phyloP scores from a whole-genome alignment of 2,888 invertebrate species.

The Athrips mouffetella region DNA sequence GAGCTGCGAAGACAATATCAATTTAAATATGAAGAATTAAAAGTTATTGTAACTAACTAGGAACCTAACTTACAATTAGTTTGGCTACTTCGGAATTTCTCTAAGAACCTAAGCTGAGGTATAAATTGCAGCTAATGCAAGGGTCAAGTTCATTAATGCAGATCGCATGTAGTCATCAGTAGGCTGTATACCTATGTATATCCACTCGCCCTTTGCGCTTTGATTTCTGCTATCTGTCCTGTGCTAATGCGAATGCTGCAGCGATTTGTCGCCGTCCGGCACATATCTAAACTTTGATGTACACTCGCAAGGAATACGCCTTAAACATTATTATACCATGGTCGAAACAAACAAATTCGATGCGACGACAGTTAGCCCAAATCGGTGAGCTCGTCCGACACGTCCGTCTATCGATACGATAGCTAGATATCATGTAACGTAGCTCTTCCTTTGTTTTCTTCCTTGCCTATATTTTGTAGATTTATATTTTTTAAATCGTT shows the following conservation, averaged over 20 bases:
- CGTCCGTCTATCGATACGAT: too few species aligned
- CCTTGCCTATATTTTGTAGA: too few species aligned
- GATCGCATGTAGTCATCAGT: constrained; percentile 46
- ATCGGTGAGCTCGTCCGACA: too few species aligned
- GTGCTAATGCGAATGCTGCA: constrained; percentile 59
- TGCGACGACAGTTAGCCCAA: too few species aligned
- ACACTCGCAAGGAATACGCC: constrained; percentile 35
- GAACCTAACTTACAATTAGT: too few species aligned
- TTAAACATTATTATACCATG: too few species aligned
- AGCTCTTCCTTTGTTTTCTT: too few species aligned
- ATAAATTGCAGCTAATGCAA: constrained; percentile 34
- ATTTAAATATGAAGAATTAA: too few species aligned
- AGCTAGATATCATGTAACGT: too few species aligned
- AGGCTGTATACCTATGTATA: constrained; percentile 48
- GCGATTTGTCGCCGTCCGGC: constrained; percentile 69
- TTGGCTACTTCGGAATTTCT: background rate
- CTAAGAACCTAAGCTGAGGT: constrained; percentile 12
- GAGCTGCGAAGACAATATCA: too few species aligned
- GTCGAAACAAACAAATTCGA: too few species aligned
- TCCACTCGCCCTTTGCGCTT: constrained; percentile 50
- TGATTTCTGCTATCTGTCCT: constrained; percentile 56
- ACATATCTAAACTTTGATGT: constrained; percentile 62
- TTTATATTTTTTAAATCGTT: too few species aligned
- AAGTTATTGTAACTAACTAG: background rate
- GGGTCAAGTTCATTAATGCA: constrained; percentile 63